Conservation (phyloP, 1,140 invertebrate species). For the Trypoxylus dichotomus region DNA sequence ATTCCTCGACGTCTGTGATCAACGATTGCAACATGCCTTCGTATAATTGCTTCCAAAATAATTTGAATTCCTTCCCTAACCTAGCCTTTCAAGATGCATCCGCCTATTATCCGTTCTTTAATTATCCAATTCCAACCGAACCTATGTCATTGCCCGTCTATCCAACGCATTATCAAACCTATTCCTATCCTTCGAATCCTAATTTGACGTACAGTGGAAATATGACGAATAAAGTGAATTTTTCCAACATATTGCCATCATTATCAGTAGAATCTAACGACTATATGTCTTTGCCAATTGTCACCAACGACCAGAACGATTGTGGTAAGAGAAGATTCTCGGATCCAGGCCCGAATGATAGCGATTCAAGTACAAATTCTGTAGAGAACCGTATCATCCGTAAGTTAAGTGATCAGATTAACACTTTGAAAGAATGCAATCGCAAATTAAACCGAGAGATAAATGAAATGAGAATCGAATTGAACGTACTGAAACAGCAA, state of each 20-base stretch:
- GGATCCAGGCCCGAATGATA: constrained; percentile 60
- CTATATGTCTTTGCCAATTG: constrained; percentile 58
- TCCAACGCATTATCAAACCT: constrained; percentile 48
- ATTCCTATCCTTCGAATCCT: constrained; percentile 35
- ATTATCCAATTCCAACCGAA: constrained; percentile 55
- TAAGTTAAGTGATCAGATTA: constrained; percentile 58
- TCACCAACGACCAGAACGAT: constrained; percentile 46
- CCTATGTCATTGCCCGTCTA: constrained; percentile 58
- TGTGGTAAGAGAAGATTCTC: constrained; percentile 57
- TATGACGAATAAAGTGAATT: constrained; percentile 36
- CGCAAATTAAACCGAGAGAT: constrained; percentile 59
- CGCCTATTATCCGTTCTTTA: constrained; percentile 53
- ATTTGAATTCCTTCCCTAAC: constrained; percentile 40
- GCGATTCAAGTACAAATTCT: constrained; percentile 56
- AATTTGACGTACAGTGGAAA: constrained; percentile 39
- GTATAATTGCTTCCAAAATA: constrained; percentile 22
- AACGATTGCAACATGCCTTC: constrained; percentile 33
- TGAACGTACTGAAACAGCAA: constrained; percentile 57
- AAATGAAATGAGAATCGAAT: constrained; percentile 57
- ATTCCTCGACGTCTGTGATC: constrained; percentile 32
- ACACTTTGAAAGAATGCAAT: constrained; percentile 57
- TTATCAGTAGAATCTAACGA: constrained; percentile 40
- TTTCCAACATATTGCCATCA: constrained; percentile 35
- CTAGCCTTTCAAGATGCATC: constrained; percentile 42
- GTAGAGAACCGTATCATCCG: constrained; percentile 56